Conservation (phyloP, 2,888 invertebrate species). For the Eilema sororculum region DNA sequence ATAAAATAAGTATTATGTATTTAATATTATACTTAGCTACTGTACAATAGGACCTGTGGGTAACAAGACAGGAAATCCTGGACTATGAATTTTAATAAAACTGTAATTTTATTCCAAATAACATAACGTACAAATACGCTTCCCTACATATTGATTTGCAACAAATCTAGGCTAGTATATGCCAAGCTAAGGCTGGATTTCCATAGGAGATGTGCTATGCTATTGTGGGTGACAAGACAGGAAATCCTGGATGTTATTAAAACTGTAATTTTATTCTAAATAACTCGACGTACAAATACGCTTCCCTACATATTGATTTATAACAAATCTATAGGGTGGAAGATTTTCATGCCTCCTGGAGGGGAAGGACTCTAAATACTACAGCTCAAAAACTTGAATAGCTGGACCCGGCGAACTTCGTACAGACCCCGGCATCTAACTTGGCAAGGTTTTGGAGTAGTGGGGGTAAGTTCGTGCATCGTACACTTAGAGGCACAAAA, state of each 20-base stretch:
- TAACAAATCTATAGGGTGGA: background rate
- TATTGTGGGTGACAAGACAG: background rate
- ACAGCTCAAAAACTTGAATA: too few species aligned
- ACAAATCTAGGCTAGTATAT: background rate
- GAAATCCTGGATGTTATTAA: slow-evolving; percentile 15
- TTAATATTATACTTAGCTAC: too few species aligned
- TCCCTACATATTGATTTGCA: slow-evolving; percentile 12
- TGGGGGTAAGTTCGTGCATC: too few species aligned
- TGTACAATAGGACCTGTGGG: background rate
- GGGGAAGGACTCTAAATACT: too few species aligned
- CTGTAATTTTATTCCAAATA: slow-evolving; percentile 17
- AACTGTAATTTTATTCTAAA: slow-evolving; percentile 19
- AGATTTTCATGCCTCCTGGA: too few species aligned
- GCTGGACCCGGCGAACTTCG: too few species aligned
- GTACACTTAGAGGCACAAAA: too few species aligned
- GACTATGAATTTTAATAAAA: slow-evolving; percentile 18
- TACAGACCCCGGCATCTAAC: too few species aligned
- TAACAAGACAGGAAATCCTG: slow-evolving; percentile 14
- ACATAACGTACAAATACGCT: background rate
- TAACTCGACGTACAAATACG: background rate
- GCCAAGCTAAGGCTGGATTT: too few species aligned
- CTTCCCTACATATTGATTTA: slow-evolving; percentile 14
- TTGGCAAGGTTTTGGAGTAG: too few species aligned
- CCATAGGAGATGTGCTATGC: too few species aligned
- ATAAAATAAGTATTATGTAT: background rate